Conservation (phyloP, 2,888 invertebrate species). For the Heliconius cydno region DNA sequence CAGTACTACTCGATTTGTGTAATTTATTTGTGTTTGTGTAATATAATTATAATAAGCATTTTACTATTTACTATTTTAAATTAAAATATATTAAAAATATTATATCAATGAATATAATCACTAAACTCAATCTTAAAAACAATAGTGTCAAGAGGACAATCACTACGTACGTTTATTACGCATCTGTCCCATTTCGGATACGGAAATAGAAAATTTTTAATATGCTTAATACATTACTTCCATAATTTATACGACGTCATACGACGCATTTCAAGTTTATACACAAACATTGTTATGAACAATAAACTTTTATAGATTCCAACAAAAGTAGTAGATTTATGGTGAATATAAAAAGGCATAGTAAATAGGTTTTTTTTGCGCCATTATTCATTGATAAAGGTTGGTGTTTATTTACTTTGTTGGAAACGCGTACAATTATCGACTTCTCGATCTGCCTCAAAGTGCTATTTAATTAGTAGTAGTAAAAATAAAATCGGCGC, state of each 20-base stretch:
- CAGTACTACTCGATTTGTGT: conserved; percentile 10
- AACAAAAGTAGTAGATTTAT: conserved; percentile 28
- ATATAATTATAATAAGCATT: background rate
- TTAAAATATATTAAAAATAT: background rate
- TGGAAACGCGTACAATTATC: conserved; percentile 51
- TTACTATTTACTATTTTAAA: background rate
- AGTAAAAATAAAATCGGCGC: conserved; percentile 56
- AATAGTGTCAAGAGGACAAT: background rate
- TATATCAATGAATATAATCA: background rate
- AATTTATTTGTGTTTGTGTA: conserved; percentile 4
- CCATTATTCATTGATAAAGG: conserved; percentile 38
- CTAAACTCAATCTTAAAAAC: background rate
- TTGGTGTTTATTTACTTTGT: conserved; percentile 27
- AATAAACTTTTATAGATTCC: conserved; percentile 35
- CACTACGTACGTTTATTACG: background rate
- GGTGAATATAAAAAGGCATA: conserved; percentile 3
- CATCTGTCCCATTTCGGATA: conserved; percentile 20
- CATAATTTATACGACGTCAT: conserved; percentile 30
- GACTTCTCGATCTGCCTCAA: conserved; percentile 60
- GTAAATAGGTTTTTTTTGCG: conserved; percentile 2
- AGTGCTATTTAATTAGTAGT: conserved; percentile 70
- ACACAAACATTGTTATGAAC: conserved; percentile 29
- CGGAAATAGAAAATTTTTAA: conserved; percentile 29
- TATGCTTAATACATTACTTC: conserved; percentile 32
- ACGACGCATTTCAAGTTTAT: conserved; percentile 33